These are phyloP conservation scores for Syrphus vitripennis DNA, from an alignment of 2,888 invertebrate genomes.

Conservation along the genomic window DNA sequence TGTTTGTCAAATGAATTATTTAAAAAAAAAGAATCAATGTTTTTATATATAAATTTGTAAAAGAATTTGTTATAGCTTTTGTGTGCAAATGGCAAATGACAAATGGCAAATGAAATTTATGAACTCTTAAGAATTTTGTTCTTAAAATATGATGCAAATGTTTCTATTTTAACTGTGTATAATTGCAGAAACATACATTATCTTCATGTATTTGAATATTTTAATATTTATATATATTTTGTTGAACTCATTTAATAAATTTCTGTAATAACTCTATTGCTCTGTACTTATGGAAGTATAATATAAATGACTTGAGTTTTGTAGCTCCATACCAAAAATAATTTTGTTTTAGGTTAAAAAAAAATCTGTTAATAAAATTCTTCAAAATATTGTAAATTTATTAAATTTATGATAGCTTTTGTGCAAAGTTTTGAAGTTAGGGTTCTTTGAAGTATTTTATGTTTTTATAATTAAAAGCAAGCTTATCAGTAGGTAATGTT, in stretches of 20 bases:
- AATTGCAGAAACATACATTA: conserved; percentile 37
- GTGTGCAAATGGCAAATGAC: conserved; percentile 41
- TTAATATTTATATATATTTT: conserved; percentile 16
- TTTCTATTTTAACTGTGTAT: conserved; percentile 35
- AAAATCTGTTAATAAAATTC: conserved; percentile 23
- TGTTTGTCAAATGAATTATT: conserved; percentile 53
- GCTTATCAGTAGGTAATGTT: neutral
- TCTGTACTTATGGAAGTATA: conserved; percentile 50
- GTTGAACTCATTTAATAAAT: conserved; percentile 37
- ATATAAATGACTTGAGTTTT: conserved; percentile 46
- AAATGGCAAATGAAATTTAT: conserved; percentile 39
- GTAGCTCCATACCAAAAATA: conserved; percentile 17
- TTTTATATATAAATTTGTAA: conserved; percentile 74
- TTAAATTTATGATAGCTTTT: conserved; percentile 20
- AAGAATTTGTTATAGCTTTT: conserved; percentile 74
- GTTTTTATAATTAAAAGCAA: neutral
- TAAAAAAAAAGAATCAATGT: no score
- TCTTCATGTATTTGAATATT: conserved; percentile 38
- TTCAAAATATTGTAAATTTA: conserved; percentile 45
- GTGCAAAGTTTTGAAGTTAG: neutral
- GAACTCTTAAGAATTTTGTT: conserved; percentile 16
- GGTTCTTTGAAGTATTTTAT: neutral
- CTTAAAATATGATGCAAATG: conserved; percentile 24
- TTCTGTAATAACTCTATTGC: conserved; percentile 52
- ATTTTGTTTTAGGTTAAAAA: conserved; percentile 20